These are phyloP conservation scores for Heliangelus exortis DNA, from an alignment of 2,797 vertebrate species.

Conservation along the genomic window DNA sequence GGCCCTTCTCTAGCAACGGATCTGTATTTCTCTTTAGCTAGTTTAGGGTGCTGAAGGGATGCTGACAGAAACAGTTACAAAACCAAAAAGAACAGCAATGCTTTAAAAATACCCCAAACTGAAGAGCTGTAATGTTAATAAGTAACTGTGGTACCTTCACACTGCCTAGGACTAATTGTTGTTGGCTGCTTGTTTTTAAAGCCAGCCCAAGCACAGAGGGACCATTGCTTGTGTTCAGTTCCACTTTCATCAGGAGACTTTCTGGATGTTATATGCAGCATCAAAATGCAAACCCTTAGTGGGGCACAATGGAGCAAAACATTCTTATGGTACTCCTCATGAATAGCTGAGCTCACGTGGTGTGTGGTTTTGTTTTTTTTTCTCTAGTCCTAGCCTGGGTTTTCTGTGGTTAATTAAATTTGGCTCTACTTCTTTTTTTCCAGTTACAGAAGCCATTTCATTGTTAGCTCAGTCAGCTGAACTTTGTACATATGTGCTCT, in stretches of 20 bases:
- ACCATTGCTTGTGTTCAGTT: not conserved
- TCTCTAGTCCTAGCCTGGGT: not conserved
- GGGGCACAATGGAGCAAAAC: not conserved
- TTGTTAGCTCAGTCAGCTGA: not conserved
- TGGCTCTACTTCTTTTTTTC: slow-evolving; percentile 56
- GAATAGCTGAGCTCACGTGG: slow-evolving; percentile 14
- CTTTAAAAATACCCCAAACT: not conserved
- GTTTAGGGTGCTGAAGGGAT: not conserved
- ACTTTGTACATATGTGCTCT: not conserved
- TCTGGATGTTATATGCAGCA: not conserved
- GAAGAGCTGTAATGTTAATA: not conserved
- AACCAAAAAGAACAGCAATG: not conserved
- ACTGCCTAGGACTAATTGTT: not conserved
- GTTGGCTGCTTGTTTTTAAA: slow-evolving; percentile 5
- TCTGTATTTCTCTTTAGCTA: not conserved
- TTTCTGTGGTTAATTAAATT: slow-evolving; percentile 64
- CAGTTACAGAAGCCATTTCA: not conserved
- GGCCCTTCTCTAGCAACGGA: not conserved
- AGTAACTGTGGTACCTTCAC: not conserved
- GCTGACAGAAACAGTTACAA: not conserved
- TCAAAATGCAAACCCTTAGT: slow-evolving; percentile 53
- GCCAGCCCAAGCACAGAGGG: not conserved
- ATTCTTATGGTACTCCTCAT: slow-evolving; percentile 52
- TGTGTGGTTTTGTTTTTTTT: not conserved
- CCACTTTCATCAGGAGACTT: slow-evolving; percentile 35